These are phyloP conservation scores for Drosophila pruinosa DNA, from an alignment of 1,140 invertebrate genomes.

Conservation along the genomic window DNA sequence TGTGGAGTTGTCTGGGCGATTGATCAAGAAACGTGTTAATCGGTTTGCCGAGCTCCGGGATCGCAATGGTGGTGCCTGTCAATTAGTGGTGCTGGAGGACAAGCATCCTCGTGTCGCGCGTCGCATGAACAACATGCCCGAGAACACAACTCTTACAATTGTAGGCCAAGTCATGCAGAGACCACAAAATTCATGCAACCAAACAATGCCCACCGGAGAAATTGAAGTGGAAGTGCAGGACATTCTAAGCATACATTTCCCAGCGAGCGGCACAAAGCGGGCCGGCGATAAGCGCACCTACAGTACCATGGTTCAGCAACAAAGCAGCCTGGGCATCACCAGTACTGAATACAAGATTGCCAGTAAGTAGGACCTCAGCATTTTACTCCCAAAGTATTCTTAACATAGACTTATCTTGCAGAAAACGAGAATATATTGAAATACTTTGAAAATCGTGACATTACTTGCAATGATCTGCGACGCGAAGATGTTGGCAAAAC, in stretches of 20 bases:
- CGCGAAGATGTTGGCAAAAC: slow-evolving; percentile 85
- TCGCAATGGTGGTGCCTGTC: slow-evolving; percentile 79
- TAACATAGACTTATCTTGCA: slow-evolving; percentile 12
- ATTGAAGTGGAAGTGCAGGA: slow-evolving; percentile 83
- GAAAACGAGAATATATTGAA: slow-evolving; percentile 81
- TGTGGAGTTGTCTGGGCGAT: slow-evolving; percentile 81
- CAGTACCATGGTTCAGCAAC: slow-evolving; percentile 70
- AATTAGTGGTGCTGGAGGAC: slow-evolving; percentile 82
- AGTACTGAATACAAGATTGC: slow-evolving; percentile 82
- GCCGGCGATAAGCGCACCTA: slow-evolving; percentile 72
- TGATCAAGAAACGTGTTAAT: slow-evolving; percentile 81
- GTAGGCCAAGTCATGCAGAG: slow-evolving; percentile 77
- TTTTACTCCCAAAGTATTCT: too few species aligned
- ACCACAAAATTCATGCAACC: slow-evolving; percentile 77
- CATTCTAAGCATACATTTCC: slow-evolving; percentile 77
- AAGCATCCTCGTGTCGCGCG: slow-evolving; percentile 79
- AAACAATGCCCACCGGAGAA: slow-evolving; percentile 82
- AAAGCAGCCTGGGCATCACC: slow-evolving; percentile 73
- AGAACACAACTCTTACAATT: slow-evolving; percentile 81
- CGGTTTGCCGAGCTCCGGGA: slow-evolving; percentile 82
- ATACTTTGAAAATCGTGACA: slow-evolving; percentile 85
- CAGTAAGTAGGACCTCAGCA: slow-evolving; percentile 59
- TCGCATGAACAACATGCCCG: slow-evolving; percentile 82
- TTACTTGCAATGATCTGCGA: slow-evolving; percentile 89
- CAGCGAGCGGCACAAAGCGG: slow-evolving; percentile 54